These are phyloP conservation scores for Amyelois transitella DNA, from an alignment of 1,140 invertebrate genomes.

Conservation along the genomic window DNA sequence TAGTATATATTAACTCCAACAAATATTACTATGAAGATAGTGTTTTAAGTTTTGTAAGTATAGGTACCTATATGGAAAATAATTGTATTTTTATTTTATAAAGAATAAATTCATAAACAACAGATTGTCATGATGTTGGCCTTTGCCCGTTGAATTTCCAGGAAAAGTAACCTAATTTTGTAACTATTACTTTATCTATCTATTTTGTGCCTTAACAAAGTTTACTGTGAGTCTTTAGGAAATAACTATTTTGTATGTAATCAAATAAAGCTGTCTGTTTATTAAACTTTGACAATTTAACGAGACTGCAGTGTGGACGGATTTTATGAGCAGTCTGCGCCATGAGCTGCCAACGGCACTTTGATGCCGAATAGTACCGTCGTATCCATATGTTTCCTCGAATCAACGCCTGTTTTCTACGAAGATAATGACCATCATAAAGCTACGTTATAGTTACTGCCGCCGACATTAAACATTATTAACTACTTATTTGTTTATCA, in stretches of 20 bases:
- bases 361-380: slow-evolving; percentile 62
- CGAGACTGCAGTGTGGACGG: slow-evolving; percentile 40
- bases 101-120: no score
- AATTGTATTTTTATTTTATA: no score
- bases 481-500: slow-evolving; percentile 61
- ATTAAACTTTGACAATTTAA: slow-evolving; percentile 43
- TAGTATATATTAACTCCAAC: no score
- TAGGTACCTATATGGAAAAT: no score
- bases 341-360: slow-evolving; percentile 50
- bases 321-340: slow-evolving; percentile 43
- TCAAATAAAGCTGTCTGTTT: slow-evolving; percentile 62
- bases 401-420: slow-evolving; percentile 70
- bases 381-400: slow-evolving; percentile 67
- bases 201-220: no score
- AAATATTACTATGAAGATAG: no score
- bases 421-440: slow-evolving; percentile 62
- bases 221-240: no score
- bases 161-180: no score
- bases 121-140: no score
- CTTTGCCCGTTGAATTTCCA: no score
- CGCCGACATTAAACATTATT: slow-evolving; percentile 58
- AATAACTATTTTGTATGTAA: background rate
- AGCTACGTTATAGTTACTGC: slow-evolving; percentile 48
- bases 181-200: no score
- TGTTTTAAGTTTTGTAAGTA: no score